These are phyloP conservation scores for Ammodramus savannarum DNA, from an alignment of 2,113 vertebrate genomes.

Conservation along the genomic window DNA sequence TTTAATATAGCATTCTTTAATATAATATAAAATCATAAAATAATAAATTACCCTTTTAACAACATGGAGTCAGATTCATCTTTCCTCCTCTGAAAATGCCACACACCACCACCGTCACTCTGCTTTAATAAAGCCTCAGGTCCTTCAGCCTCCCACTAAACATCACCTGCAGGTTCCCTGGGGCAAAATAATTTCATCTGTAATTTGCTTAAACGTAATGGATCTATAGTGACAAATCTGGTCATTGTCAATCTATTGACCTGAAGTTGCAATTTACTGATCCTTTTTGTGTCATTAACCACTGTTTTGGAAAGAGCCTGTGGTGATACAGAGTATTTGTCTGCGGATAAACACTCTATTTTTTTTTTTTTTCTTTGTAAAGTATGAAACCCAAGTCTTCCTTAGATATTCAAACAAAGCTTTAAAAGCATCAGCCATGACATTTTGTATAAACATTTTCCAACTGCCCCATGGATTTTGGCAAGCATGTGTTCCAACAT, in stretches of 20 bases:
- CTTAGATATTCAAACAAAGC: constrained; percentile 51
- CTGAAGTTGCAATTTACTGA: neutral
- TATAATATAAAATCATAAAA: too few relatives aligned
- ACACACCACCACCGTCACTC: neutral
- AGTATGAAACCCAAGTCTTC: constrained; percentile 35
- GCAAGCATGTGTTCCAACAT: constrained; percentile 27
- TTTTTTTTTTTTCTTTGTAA: neutral
- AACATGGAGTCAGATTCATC: too few relatives aligned
- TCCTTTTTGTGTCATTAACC: neutral
- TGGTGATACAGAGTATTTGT: neutral
- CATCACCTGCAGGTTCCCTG: neutral
- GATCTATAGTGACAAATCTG: neutral
- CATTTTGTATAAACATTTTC: constrained; percentile 44
- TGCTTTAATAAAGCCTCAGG: neutral
- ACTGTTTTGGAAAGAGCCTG: neutral
- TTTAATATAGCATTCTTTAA: too few relatives aligned
- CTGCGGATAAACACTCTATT: neutral
- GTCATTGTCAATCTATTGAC: neutral
- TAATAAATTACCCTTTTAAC: too few relatives aligned
- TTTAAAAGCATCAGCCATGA: constrained; percentile 27
- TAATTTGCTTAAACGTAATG: neutral
- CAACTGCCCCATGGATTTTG: constrained; percentile 30
- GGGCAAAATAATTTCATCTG: neutral
- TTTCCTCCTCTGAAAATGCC: too few relatives aligned
- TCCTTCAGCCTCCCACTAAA: neutral